Conservation (phyloP, 2,797 vertebrate species). For the Rhinatrema bivittatum region DNA sequence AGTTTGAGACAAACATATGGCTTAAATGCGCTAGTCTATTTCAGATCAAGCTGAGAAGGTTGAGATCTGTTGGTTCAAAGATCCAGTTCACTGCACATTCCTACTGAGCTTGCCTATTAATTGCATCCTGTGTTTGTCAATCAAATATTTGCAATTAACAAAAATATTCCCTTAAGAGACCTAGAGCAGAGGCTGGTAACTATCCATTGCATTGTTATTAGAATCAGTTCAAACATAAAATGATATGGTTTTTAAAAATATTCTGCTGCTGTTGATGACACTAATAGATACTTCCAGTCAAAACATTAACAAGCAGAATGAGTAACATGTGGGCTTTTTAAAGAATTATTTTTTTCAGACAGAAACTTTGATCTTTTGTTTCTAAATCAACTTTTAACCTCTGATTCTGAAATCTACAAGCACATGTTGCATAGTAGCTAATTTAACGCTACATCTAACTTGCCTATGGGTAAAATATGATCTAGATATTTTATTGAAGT, state of each 20-base stretch:
- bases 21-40: conserved; percentile 74
- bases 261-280: conserved; percentile 47
- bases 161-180: conserved; percentile 75
- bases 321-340: conserved; percentile 56
- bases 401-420: conserved; percentile 57
- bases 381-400: conserved; percentile 64
- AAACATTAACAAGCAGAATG: conserved; percentile 63
- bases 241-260: conserved; percentile 45
- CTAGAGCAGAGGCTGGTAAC: conserved; percentile 54
- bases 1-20: conserved; percentile 84
- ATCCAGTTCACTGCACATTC: conserved; percentile 89
- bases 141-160: conserved; percentile 85
- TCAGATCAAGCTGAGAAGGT: conserved; percentile 81
- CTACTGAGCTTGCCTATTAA: conserved; percentile 80
- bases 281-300: conserved; percentile 53
- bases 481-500: conserved; percentile 60
- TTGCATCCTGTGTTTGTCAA: conserved; percentile 95
- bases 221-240: conserved; percentile 30
- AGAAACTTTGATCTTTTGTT: conserved; percentile 63
- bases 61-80: conserved; percentile 82
- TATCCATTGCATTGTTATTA: conserved; percentile 51
- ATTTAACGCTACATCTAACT: conserved; percentile 63
- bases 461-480: conserved; percentile 67
- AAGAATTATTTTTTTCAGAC: conserved; percentile 57
- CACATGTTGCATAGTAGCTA: conserved; percentile 55